A percentile compares a stretch with the other conserved stretches of the same genome.
Evolutionary conservation across 2,113 vertebrate species (phyloP).

Genomic region (Oreotrochilus melanogaster): DNA sequence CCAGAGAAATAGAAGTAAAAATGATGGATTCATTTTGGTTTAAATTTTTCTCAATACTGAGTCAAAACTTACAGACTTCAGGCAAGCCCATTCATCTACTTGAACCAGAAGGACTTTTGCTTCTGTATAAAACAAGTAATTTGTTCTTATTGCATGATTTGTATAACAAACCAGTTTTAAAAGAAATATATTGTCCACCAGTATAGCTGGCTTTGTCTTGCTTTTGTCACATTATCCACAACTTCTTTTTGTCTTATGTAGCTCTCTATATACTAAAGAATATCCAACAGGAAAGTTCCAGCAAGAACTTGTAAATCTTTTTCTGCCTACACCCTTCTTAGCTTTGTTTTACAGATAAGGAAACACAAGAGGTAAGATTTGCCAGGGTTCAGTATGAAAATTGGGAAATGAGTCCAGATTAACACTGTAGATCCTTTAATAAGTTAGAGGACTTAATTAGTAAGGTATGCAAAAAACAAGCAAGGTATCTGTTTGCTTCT

Average conservation of each 20-base stretch:
- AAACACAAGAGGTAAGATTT: neutral
- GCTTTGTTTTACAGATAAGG: neutral
- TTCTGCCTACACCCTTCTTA: neutral
- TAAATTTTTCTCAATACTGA: neutral
- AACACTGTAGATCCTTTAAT: neutral
- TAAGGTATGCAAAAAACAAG: neutral
- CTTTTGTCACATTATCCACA: neutral
- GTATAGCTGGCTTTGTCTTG: neutral
- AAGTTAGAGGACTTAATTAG: neutral
- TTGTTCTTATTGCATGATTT: neutral
- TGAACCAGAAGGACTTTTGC: neutral
- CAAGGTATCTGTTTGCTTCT: neutral
- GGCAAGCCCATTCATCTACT: neutral
- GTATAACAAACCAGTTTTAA: constrained; percentile 3
- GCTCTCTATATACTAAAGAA: neutral
- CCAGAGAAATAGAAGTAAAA: neutral
- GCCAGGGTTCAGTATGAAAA: neutral
- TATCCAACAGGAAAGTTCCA: neutral
- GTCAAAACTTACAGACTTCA: neutral
- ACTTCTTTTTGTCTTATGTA: neutral
- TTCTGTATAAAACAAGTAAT: neutral
- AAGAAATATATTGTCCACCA: neutral
- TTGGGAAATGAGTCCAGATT: neutral
- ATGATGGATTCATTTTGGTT: neutral
- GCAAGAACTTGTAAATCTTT: neutral